These are phyloP conservation scores for Thermophis baileyi DNA, from an alignment of 2,113 vertebrate species.

Conservation along the genomic window DNA sequence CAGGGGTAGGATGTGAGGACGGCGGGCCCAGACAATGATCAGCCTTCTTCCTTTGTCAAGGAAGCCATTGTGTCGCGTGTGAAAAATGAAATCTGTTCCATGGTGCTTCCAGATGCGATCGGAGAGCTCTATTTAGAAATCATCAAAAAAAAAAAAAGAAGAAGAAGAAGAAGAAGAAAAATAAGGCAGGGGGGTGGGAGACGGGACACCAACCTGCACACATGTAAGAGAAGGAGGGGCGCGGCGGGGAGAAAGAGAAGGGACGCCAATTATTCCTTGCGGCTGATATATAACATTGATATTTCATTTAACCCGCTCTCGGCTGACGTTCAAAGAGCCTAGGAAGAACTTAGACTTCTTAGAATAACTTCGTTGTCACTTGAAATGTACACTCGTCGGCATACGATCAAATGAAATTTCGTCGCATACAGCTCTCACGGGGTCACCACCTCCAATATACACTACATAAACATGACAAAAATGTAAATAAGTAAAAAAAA, in stretches of 20 bases:
- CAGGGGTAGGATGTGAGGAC: constrained; percentile 77
- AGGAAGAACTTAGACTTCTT: too few species aligned
- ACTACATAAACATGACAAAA: too few species aligned
- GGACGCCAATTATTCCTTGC: constrained; percentile 5
- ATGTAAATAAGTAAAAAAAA: too few species aligned
- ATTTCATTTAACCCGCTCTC: constrained; percentile 45
- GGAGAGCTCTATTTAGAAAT: constrained; percentile 62
- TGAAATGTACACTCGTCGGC: too few species aligned
- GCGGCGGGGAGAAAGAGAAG: constrained; percentile 1
- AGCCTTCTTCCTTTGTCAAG: constrained; percentile 71
- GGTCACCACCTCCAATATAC: too few species aligned
- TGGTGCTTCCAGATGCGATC: constrained; percentile 66
- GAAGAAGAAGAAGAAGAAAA: too few species aligned
- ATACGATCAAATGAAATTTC: too few species aligned
- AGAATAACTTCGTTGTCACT: too few species aligned
- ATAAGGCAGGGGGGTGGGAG: constrained; percentile 10
- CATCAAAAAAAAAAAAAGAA: constrained; percentile 27
- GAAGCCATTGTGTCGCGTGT: constrained; percentile 74
- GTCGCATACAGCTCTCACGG: too few species aligned
- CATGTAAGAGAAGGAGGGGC: neutral
- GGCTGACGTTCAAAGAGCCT: too few species aligned
- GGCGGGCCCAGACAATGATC: constrained; percentile 72
- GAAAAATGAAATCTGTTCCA: constrained; percentile 77
- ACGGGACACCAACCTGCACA: neutral
- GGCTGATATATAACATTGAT: neutral